Percentiles rank a stretch among this genome's conserved stretches.
Conservation (phyloP, 2,797 vertebrate genomes). For the Muscicapa comitata region DNA sequence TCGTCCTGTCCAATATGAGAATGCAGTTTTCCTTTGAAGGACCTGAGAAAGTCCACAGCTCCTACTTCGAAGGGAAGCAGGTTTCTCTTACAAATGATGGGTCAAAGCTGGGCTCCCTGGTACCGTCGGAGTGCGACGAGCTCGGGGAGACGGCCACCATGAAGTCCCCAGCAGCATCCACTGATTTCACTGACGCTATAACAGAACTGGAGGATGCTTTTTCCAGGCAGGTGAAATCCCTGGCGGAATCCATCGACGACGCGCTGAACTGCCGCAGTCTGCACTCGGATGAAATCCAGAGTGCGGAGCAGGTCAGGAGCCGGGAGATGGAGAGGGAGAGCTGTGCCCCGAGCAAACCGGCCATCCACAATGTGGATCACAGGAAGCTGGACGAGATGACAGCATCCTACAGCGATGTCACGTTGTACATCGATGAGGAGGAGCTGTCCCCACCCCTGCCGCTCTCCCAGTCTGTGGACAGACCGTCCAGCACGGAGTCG, state of each 20-base stretch:
- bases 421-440: constrained; percentile 95
- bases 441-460: constrained; percentile 92
- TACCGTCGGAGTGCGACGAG: constrained; percentile 82
- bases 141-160: constrained; percentile 79
- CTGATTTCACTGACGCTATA: constrained; percentile 91
- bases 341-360: constrained; percentile 77
- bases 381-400: constrained; percentile 92
- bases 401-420: constrained; percentile 94
- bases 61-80: constrained; percentile 95
- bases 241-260: constrained; percentile 96
- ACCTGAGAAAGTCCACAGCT: constrained; percentile 96
- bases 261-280: constrained; percentile 93
- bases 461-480: constrained; percentile 82
- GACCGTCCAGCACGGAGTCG: constrained; percentile 86
- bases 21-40: constrained; percentile 99
- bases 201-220: constrained; percentile 97
- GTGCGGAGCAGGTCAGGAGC: constrained; percentile 71
- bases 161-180: constrained; percentile 82
- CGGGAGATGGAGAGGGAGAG: constrained; percentile 81
- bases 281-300: constrained; percentile 84
- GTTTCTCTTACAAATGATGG: constrained; percentile 88
- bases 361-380: constrained; percentile 76
- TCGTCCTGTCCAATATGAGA: constrained; percentile 98
- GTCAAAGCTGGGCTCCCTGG: constrained; percentile 82
- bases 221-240: constrained; percentile 94